Evolutionary conservation across 2,888 invertebrate genomes (phyloP), one percentile per base, ranked within the genome.

Genomic region (Chloromyia formosa): DNA sequence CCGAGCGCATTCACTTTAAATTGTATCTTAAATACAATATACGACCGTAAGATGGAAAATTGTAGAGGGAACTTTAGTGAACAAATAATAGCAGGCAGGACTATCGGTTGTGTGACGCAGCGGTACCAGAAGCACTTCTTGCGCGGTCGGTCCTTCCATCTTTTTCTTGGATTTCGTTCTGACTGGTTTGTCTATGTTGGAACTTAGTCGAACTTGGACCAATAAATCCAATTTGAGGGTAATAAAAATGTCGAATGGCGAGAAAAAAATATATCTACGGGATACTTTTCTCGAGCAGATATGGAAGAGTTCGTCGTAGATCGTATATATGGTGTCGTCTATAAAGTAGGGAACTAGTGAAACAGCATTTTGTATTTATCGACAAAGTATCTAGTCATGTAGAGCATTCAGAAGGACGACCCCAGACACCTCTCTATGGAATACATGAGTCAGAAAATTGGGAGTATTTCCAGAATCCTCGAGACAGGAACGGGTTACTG

Each of bases 141-240:
- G 49, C 16, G 49, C 49, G 2, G n/a, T n/a, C n/a, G n/a, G n/a
- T n/a, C 49, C 10, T 12, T 56, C 23, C 5, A 16, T 62, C 40
- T 62, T 62, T 35, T 35, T 35, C 27, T 35, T 35, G 49, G 35
- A 20, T 45, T 49, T 66, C 49, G 20, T 20, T 40, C 22, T 66
- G 40, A 62, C 27, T 35, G 7, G 62, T 62, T 2, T 35, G 7
- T 2, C 27, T 35, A 35, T 35, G 27, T 7, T 27, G 14, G 35
- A 58, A 71, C 23, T 35, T 35, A 35, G 27, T 35, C 27, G 27
- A 35, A 12, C 1, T 40, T 40, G 40, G n/a, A 71, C 71, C 71
- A 71, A 71, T 71, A 71, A 71, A 71, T 71, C 71, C 71, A 71
- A 71, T 71, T 71, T 71, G 71, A 58, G 40, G 71, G 71, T 27